phyloP scores from a whole-genome alignment of 2,797 vertebrate genomes.

The Podargus strigoides region DNA sequence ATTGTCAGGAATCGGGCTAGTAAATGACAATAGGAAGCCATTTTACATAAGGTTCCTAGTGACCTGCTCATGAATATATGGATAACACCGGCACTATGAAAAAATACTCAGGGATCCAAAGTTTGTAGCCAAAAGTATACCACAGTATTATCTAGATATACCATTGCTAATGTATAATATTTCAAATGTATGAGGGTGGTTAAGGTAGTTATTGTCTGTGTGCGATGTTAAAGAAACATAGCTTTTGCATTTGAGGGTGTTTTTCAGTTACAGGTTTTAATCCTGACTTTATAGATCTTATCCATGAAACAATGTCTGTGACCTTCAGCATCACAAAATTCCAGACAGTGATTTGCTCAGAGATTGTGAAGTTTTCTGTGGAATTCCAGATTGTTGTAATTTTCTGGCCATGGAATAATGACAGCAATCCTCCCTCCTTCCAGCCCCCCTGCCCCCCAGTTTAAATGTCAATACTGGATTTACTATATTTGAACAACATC shows the following conservation, averaged over 20 bases:
- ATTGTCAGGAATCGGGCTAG: not conserved
- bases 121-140: not conserved
- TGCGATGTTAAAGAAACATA: not conserved
- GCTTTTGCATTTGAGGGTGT: too few species aligned
- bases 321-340: not conserved
- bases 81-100: not conserved
- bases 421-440: not conserved
- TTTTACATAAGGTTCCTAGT: not conserved
- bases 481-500: not conserved
- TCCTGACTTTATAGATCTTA: not conserved
- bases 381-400: not conserved
- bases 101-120: not conserved
- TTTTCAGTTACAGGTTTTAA: not conserved
- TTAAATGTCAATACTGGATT: not conserved
- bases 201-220: not conserved
- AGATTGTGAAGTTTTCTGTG: not conserved
- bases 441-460: accelerated
- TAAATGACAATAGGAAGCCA: not conserved
- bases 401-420: not conserved
- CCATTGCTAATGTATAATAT: not conserved
- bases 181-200: not conserved
- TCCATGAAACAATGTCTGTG: not conserved
- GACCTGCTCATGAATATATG: not conserved
- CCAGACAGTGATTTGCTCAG: not conserved
- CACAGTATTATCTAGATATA: not conserved